Evolutionary conservation across 2,797 vertebrate species (phyloP), one percentile per base, ranked within the genome.

Genomic region (Premnoplex brunnescens): DNA sequence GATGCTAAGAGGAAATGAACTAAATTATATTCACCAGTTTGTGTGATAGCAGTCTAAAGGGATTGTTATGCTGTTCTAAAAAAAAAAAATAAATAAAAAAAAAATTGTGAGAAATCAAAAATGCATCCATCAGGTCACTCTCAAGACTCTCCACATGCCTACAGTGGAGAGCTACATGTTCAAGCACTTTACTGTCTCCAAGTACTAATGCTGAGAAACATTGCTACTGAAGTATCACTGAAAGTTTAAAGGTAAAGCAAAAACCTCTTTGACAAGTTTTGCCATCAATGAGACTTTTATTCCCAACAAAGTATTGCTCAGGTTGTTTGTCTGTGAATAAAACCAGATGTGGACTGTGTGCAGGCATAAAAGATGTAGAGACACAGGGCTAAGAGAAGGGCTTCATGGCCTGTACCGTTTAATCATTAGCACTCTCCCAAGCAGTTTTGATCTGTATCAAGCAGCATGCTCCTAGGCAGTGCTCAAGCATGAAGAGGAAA

Each of bases 111-210:
- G 52, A 73, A 85, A 56, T 28, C 10, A 89, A 84, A 48, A 84
- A 48, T 39, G 15, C 4, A 5, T 27, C 14, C 2, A 64, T 2
- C 3, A 46, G 6, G 3, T 44, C 9, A 56, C 4, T 48, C 46
- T 80, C 55, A 75, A 34, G 58, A 43, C 12, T 84, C 22, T 74
- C 24, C 48, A 19, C 13, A 5, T 13, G 13, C 12, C 72, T 49
- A 60, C 24, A 34, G 18, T 26, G 58, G 36, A 36, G 36, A 10
- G 15, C 8, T 19, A 41, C 22, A 24, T 12, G 6, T 5, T 54
- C 16, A 60, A 46, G 16, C 0, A 0, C 13, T 78, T 56, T 26
- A 4, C 16, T 85, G 27, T 20, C 30, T 77, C 16, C 9, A 26
- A 48, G 24, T 11, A 9, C 5, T 58, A 32, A 46, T 2, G 7